Percentiles rank a stretch among this genome's conserved stretches.
phyloP scores from a whole-genome alignment of 2,797 vertebrate species.

The Jordanella pulchra region DNA sequence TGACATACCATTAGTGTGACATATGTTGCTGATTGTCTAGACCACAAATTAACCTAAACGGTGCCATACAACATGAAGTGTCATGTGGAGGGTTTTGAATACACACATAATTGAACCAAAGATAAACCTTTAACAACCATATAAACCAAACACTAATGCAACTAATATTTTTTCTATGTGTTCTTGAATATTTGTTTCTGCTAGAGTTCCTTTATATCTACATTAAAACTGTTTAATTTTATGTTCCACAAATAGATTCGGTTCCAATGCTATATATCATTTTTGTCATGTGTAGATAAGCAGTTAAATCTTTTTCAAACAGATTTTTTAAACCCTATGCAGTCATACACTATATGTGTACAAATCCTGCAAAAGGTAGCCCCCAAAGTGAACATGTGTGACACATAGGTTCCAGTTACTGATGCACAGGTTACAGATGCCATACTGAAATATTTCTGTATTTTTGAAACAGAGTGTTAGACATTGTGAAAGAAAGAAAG shows the following conservation, averaged over 20 bases:
- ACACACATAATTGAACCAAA: neutral
- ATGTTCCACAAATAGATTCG: neutral
- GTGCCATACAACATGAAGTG: neutral
- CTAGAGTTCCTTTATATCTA: neutral
- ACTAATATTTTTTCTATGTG: neutral
- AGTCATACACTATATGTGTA: conserved; percentile 1
- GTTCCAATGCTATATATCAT: neutral
- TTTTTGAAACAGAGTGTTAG: conserved; percentile 19
- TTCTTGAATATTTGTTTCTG: neutral
- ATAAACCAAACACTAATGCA: neutral
- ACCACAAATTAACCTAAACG: neutral
- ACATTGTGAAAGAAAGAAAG: conserved; percentile 9
- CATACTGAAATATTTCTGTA: conserved; percentile 22
- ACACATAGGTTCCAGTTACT: conserved; percentile 79
- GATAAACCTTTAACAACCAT: neutral
- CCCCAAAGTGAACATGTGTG: conserved; percentile 57
- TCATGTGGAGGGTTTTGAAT: neutral
- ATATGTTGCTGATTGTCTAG: too few relatives aligned
- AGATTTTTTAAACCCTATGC: conserved; percentile 8
- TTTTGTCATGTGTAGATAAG: conserved; percentile 13
- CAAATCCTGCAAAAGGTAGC: conserved; percentile 54
- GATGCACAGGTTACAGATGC: conserved; percentile 59
- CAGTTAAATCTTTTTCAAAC: conserved; percentile 16
- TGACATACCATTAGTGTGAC: too few relatives aligned
- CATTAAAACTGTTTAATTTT: neutral